These are phyloP conservation scores for Epinotia nisella DNA, from an alignment of 2,888 invertebrate species.

Conservation along the genomic window DNA sequence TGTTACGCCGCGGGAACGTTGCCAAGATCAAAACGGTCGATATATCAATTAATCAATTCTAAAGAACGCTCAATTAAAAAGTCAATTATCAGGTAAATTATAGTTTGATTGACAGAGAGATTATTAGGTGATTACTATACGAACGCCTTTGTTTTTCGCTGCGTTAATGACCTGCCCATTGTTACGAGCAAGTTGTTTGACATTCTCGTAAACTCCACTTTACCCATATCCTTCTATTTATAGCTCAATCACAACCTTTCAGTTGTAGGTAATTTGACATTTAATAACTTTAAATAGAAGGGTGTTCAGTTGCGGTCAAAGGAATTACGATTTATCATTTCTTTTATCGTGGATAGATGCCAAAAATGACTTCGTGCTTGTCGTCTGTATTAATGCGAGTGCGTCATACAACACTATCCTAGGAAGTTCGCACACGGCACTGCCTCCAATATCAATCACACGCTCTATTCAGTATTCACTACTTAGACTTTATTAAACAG, in stretches of 20 bases:
- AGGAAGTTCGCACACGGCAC: constrained; percentile 19
- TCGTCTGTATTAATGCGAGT: constrained; percentile 44
- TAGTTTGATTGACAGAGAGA: constrained; percentile 8
- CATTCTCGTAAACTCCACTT: constrained; percentile 8
- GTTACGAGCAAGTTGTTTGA: constrained; percentile 8
- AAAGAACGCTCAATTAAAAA: constrained; percentile 32
- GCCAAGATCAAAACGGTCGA: constrained; percentile 29
- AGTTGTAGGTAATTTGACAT: constrained; percentile 16
- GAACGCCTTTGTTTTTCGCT: constrained; percentile 15
- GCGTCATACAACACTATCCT: constrained; percentile 45
- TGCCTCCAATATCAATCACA: constrained; percentile 12
- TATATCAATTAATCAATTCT: constrained; percentile 26
- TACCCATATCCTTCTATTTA: constrained; percentile 20
- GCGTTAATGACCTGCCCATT: constrained; percentile 14
- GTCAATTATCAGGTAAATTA: constrained; percentile 32
- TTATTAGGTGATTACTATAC: constrained; percentile 19
- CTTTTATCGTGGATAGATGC: constrained; percentile 55
- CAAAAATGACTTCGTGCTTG: constrained; percentile 52
- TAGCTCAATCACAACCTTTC: constrained; percentile 6
- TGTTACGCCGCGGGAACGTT: constrained; percentile 18
- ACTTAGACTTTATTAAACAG: constrained; percentile 23
- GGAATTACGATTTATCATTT: constrained; percentile 5
- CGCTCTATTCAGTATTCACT: constrained; percentile 20
- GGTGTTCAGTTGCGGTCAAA: background rate
- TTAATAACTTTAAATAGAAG: constrained; percentile 24